Evolutionary conservation across 1,140 invertebrate genomes (phyloP).

Genomic region (Bombus polaris): DNA sequence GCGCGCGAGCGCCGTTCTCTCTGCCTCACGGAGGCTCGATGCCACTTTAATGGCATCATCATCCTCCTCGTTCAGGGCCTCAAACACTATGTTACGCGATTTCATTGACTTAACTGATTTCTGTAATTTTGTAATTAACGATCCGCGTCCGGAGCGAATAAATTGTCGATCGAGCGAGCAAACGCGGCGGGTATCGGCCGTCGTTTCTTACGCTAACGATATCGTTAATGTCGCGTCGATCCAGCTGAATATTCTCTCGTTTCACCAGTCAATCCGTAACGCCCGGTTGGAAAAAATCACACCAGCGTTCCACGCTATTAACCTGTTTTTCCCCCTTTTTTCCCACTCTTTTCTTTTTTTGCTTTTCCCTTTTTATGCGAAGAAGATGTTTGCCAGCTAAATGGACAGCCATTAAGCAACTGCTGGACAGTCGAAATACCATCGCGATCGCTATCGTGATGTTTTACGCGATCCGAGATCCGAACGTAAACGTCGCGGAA

Average conservation of each 20-base stretch:
- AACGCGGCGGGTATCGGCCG: too few relatives aligned
- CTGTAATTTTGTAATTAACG: slow-evolving; percentile 42
- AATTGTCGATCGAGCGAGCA: slow-evolving; percentile 39
- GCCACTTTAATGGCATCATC: slow-evolving; percentile 75
- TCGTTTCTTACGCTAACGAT: slow-evolving; percentile 31
- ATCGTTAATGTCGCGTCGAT: slow-evolving; percentile 31
- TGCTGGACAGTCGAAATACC: background rate
- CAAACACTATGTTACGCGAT: slow-evolving; percentile 51
- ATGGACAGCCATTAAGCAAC: background rate
- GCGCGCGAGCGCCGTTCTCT: background rate
- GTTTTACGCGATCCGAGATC: background rate
- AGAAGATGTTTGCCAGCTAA: background rate
- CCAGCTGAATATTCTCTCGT: background rate
- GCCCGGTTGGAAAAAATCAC: background rate
- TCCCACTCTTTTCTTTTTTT: background rate
- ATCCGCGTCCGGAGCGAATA: slow-evolving; percentile 35
- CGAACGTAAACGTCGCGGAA: background rate
- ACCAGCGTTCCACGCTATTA: background rate
- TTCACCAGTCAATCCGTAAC: background rate
- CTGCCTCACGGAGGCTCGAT: slow-evolving; percentile 42
- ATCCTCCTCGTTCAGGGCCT: slow-evolving; percentile 49
- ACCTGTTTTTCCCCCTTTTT: background rate
- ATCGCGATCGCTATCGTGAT: background rate
- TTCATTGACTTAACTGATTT: slow-evolving; percentile 50
- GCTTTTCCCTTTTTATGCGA: background rate